These are phyloP conservation scores for Oscheius myriophilus DNA, from an alignment of 2,888 invertebrate genomes.

Conservation along the genomic window DNA sequence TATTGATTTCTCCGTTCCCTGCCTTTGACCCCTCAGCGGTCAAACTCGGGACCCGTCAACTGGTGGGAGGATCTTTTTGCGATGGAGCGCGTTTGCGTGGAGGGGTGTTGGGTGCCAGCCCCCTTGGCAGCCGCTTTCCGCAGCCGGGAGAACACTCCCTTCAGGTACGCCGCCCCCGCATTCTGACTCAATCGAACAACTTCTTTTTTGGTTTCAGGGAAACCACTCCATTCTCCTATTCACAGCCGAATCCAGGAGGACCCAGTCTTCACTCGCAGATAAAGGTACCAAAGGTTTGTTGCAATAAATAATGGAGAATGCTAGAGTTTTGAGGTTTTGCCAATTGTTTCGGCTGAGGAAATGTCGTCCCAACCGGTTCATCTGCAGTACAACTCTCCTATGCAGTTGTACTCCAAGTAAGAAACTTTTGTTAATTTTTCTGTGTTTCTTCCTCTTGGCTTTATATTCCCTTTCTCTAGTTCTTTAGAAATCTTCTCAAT, in stretches of 20 bases:
- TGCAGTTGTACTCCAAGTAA: conserved; percentile 61
- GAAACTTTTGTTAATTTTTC: conserved; percentile 7
- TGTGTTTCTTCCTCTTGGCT: no score
- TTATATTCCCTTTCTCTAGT: no score
- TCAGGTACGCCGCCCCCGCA: conserved; percentile 24
- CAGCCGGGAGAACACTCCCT: conserved; percentile 24
- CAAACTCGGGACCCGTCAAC: no score
- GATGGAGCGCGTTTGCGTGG: conserved; percentile 20
- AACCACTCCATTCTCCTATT: conserved; percentile 41
- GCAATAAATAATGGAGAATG: background rate
- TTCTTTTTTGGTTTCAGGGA: background rate
- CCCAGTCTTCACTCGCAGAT: conserved; percentile 40
- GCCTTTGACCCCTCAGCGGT: no score
- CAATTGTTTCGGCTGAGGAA: conserved; percentile 16
- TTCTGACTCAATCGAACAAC: conserved; percentile 10
- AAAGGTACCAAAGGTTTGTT: conserved; percentile 40
- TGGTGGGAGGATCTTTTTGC: conserved; percentile 3
- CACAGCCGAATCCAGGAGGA: conserved; percentile 43
- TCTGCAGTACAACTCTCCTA: conserved; percentile 65
- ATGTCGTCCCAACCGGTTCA: conserved; percentile 45
- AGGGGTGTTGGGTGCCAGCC: conserved; percentile 22
- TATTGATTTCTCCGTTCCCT: no score
- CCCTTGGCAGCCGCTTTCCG: conserved; percentile 29
- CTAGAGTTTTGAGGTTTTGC: background rate
- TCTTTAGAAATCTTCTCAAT: no score